Evolutionary conservation across 2,888 invertebrate genomes (phyloP).

Genomic region (Nomada fucata): DNA sequence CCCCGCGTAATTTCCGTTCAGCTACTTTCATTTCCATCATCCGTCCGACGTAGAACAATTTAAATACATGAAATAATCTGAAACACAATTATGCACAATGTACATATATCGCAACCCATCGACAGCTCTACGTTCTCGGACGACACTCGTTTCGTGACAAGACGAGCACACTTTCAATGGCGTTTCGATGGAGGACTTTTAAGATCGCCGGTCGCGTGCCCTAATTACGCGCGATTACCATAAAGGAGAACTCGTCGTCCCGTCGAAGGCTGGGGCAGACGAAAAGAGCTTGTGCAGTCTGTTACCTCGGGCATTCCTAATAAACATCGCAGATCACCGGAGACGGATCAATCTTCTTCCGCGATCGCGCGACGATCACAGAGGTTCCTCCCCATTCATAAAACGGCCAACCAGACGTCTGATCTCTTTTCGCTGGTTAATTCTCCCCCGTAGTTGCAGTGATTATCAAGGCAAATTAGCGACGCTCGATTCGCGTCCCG

Average conservation of each 20-base stretch:
- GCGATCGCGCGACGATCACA: slow-evolving; percentile 60
- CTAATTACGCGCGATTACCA: slow-evolving; percentile 37
- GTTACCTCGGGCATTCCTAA: slow-evolving; percentile 61
- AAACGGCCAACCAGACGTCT: slow-evolving; percentile 58
- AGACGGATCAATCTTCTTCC: slow-evolving; percentile 66
- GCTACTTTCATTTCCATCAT: too few relatives aligned
- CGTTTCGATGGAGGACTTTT: slow-evolving; percentile 6
- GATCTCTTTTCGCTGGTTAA: slow-evolving; percentile 55
- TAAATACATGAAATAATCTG: too few relatives aligned
- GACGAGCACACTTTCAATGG: neutral
- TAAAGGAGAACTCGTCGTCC: slow-evolving; percentile 15
- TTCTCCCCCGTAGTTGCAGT: slow-evolving; percentile 58
- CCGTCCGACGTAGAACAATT: too few relatives aligned
- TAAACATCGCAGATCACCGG: slow-evolving; percentile 65
- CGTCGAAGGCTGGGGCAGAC: slow-evolving; percentile 2
- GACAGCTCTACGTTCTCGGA: neutral
- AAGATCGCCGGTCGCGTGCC: slow-evolving; percentile 32
- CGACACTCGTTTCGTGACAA: too few relatives aligned
- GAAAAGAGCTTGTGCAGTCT: slow-evolving; percentile 33
- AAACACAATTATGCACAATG: too few relatives aligned
- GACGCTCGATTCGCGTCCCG: slow-evolving; percentile 65
- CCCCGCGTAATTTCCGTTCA: too few relatives aligned
- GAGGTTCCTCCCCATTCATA: slow-evolving; percentile 63
- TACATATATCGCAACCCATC: too few relatives aligned
- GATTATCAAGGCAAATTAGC: slow-evolving; percentile 70